Percentiles rank a stretch among this genome's conserved stretches.
These are phyloP conservation scores for Actinia equina DNA, from an alignment of 64 coral and sea anemone species.

Conservation along the genomic window DNA sequence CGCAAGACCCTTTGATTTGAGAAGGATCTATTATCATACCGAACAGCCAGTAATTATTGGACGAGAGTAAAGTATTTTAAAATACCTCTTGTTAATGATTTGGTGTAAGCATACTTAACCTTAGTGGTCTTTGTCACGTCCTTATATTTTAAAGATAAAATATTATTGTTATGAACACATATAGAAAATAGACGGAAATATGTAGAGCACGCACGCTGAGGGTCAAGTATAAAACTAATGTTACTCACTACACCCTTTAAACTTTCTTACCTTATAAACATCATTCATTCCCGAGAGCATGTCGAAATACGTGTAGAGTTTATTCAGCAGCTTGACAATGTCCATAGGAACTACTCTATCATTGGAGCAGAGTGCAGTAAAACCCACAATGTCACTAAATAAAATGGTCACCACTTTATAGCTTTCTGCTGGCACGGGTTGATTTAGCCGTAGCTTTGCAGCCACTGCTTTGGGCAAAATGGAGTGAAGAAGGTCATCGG, in stretches of 20 bases:
- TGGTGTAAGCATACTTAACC: conserved; percentile 5
- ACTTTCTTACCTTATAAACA: conserved; percentile 89
- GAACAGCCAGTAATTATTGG: neutral
- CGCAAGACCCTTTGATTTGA: neutral
- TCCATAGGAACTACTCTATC: conserved; percentile 97
- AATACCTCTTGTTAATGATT: neutral
- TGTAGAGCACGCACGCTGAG: neutral
- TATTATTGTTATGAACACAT: conserved; percentile 21
- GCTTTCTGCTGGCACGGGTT: conserved; percentile 89
- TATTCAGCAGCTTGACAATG: conserved; percentile 94
- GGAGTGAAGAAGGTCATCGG: conserved; percentile 89
- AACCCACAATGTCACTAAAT: conserved; percentile 97
- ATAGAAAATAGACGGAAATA: conserved; percentile 18
- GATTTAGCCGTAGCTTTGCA: conserved; percentile 82
- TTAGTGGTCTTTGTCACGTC: neutral
- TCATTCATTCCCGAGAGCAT: conserved; percentile 94
- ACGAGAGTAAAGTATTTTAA: neutral
- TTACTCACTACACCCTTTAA: neutral
- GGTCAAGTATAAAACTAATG: conserved; percentile 11
- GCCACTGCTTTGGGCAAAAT: conserved; percentile 96
- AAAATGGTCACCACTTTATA: conserved; percentile 95
- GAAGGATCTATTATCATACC: neutral
- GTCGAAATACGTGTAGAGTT: conserved; percentile 97
- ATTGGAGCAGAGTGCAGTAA: conserved; percentile 92
- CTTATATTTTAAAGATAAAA: neutral